Base-by-base conservation (phyloP, 2,797 vertebrate species). In the Sphaeramia orbicularis region DNA sequence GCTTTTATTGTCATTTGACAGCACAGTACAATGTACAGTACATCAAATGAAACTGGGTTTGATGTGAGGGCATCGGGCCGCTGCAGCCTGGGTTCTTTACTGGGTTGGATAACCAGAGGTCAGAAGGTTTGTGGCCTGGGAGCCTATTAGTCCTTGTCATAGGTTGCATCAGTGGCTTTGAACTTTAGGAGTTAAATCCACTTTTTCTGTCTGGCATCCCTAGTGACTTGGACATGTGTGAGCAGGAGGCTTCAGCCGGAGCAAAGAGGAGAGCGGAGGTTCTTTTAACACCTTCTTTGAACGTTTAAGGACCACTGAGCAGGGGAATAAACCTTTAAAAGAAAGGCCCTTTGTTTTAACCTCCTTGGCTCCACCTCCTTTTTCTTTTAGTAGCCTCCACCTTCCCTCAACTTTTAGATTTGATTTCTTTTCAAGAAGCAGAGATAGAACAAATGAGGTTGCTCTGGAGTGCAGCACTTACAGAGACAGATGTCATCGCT, bases 401-500 rank as follows among this genome's bases (percentile, higher is more conserved):
- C 78, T 76, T 80, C 84, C 65, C 76, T 78, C 55, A 74, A 86
- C 86, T 91, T 93, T 89, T 91, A 80, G 65, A 85, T 92, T 91
- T 91, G 76, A 91, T 92, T 91, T 90, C 84, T 92, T 91, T 93
- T 90, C 85, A 90, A 86, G 86, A 86, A 84, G 82, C 70, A 52
- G 73, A 81, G 85, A 89, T 85, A 61, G 91, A 91, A 91, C 92
- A 92, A 93, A 92, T 87, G 86, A 85, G 83, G 79, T 71, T 76
- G 86, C 88, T 88, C 86, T 91, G 88, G 87, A 93, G 91, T 83
- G 87, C 87, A 24, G 85, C 92, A 87, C 92, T 91, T 76, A 83
- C 89, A 87, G 84, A 93, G 91, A 92, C 94, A 94, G 92, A 94
- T 93, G 93, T 94, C 93, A 89, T 87, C 75, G 90, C 93, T 93